phyloP scores from a whole-genome alignment of 2,888 invertebrate genomes.

The Scaeva pyrastri region DNA sequence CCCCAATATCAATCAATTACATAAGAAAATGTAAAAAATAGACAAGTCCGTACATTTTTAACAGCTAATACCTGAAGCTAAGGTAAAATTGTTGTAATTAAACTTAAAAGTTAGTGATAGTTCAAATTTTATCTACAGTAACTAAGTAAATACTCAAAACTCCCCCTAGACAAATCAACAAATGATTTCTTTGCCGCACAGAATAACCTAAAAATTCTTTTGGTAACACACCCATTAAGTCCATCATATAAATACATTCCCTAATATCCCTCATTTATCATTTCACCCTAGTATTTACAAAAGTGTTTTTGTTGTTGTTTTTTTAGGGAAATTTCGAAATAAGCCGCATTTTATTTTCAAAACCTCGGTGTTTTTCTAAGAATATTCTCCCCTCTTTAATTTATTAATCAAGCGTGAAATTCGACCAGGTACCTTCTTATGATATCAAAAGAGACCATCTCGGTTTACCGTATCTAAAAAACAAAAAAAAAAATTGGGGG shows the following conservation, averaged over 20 bases:
- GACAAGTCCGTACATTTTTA: too few species aligned
- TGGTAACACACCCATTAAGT: not conserved
- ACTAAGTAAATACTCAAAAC: not conserved
- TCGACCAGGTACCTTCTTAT: constrained; percentile 8
- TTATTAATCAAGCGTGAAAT: constrained; percentile 19
- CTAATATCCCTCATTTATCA: constrained; percentile 20
- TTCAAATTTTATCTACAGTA: too few species aligned
- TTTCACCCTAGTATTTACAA: constrained; percentile 12
- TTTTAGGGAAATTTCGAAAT: not conserved
- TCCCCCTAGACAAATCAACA: not conserved
- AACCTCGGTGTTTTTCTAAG: not conserved
- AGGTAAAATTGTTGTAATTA: too few species aligned
- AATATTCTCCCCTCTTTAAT: not conserved
- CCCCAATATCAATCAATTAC: too few species aligned
- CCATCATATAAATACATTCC: not conserved
- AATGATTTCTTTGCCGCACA: not conserved
- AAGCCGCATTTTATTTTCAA: not conserved
- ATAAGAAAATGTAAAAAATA: too few species aligned
- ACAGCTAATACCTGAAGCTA: too few species aligned
- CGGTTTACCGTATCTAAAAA: not conserved
- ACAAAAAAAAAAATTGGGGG: not conserved
- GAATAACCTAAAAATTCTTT: not conserved
- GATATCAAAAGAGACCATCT: not conserved
- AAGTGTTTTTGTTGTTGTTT: not conserved
- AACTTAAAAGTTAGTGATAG: too few species aligned